phyloP scores from a whole-genome alignment of 2,888 invertebrate genomes.

The Hypomecis punctinalis region DNA sequence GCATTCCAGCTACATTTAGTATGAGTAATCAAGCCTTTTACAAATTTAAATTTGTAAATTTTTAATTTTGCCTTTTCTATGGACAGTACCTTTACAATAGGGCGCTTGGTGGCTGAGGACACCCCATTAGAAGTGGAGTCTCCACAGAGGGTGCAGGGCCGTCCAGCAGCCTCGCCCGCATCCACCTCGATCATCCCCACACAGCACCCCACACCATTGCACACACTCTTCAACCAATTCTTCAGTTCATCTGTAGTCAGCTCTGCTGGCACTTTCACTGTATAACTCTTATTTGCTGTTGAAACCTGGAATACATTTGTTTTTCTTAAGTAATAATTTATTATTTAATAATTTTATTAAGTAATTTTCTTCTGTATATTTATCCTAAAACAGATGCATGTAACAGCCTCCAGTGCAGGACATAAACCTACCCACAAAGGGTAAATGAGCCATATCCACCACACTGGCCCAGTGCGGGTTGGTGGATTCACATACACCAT shows the following conservation, averaged over 20 bases:
- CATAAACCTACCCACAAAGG: too few species aligned
- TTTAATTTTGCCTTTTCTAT: too few species aligned
- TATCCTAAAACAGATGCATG: too few species aligned
- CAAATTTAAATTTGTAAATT: too few species aligned
- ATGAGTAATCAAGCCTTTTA: too few species aligned
- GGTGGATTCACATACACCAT: too few species aligned
- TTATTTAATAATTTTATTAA: too few species aligned
- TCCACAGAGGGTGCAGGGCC: constrained; percentile 75
- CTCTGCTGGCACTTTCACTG: constrained; percentile 85
- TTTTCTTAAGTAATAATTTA: background rate
- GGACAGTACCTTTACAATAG: constrained; percentile 63
- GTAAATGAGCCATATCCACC: too few species aligned
- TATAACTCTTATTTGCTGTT: constrained; percentile 75
- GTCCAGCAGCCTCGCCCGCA: constrained; percentile 71
- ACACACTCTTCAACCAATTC: constrained; percentile 80
- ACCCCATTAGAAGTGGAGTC: constrained; percentile 71
- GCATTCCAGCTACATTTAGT: too few species aligned
- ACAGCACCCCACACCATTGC: constrained; percentile 83
- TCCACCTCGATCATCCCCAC: constrained; percentile 83
- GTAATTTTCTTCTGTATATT: too few species aligned
- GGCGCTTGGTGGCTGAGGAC: constrained; percentile 69
- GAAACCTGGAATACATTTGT: constrained; percentile 62
- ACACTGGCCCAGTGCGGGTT: too few species aligned
- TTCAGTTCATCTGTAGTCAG: constrained; percentile 76
- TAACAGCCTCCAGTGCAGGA: too few species aligned